Conservation (phyloP, 2,113 vertebrate species). For the Peromyscus maniculatus region DNA sequence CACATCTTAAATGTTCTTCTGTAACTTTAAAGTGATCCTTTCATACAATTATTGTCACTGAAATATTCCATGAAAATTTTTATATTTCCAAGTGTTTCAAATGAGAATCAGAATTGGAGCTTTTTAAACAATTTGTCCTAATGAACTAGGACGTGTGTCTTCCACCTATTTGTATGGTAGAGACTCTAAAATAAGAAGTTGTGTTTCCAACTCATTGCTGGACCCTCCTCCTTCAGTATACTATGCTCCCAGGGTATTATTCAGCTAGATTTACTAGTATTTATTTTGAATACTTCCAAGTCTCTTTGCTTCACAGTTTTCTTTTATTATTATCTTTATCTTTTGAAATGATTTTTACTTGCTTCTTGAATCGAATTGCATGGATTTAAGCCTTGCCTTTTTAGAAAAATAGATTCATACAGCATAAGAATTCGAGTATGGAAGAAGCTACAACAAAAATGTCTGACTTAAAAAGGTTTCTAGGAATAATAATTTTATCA, state of each 20-base stretch:
- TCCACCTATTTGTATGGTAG: neutral
- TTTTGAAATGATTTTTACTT: conserved; percentile 57
- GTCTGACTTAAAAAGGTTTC: neutral
- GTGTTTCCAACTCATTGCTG: conserved; percentile 6
- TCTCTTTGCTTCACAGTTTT: conserved; percentile 56
- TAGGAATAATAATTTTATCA: conserved; percentile 2
- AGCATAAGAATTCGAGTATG: neutral
- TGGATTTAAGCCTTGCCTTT: neutral
- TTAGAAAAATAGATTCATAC: conserved; percentile 3
- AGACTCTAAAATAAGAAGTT: conserved; percentile 18
- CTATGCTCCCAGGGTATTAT: neutral
- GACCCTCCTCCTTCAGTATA: neutral
- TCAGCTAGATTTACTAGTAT: neutral
- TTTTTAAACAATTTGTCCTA: neutral
- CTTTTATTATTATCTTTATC: conserved; percentile 53
- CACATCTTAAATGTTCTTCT: neutral
- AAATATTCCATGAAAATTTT: conserved; percentile 37
- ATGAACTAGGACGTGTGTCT: neutral
- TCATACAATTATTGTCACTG: neutral
- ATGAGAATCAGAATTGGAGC: neutral
- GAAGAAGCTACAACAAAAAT: neutral
- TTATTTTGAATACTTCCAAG: conserved; percentile 53
- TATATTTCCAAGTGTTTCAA: neutral
- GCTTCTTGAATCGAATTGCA: conserved; percentile 35
- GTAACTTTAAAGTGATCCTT: neutral